Conservation (phyloP, 2,113 vertebrate genomes). For the Paradoxurus hermaphroditus region DNA sequence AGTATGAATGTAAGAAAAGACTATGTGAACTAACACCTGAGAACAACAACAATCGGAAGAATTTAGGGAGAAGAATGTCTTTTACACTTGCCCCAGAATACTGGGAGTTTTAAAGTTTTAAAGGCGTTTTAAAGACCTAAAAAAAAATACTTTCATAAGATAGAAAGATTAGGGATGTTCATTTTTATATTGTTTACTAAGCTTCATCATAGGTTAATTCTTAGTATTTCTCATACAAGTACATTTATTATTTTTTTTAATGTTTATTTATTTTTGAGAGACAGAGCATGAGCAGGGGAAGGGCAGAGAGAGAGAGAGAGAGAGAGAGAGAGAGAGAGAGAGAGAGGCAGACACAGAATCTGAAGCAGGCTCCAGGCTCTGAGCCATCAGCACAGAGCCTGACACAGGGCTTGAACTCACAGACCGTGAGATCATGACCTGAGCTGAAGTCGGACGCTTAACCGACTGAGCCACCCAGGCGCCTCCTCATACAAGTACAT, state of each 20-base stretch:
- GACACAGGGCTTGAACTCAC: no score
- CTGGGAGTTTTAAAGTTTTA: neutral
- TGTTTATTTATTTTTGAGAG: no score
- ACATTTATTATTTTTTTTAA: no score
- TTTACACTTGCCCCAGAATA: neutral
- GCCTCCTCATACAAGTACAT: neutral
- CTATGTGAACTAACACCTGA: neutral
- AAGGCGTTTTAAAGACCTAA: neutral
- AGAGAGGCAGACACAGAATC: no score
- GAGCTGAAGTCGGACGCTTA: no score
- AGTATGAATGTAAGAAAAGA: neutral
- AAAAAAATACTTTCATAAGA: neutral
- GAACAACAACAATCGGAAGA: neutral
- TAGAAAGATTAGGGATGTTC: neutral
- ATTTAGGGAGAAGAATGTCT: neutral
- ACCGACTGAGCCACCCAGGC: no score
- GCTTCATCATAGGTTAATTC: neutral
- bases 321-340: no score
- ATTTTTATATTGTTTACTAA: neutral
- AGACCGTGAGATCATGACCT: no score
- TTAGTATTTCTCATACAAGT: neutral
- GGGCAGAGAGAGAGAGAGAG: no score
- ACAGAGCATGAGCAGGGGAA: no score
- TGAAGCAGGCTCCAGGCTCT: no score
- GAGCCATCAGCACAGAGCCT: no score